A percentile compares a stretch with the other conserved stretches of the same genome.
phyloP scores from a whole-genome alignment of 92 coral and sea anemone genomes.

The Scolanthus callimorphus region DNA sequence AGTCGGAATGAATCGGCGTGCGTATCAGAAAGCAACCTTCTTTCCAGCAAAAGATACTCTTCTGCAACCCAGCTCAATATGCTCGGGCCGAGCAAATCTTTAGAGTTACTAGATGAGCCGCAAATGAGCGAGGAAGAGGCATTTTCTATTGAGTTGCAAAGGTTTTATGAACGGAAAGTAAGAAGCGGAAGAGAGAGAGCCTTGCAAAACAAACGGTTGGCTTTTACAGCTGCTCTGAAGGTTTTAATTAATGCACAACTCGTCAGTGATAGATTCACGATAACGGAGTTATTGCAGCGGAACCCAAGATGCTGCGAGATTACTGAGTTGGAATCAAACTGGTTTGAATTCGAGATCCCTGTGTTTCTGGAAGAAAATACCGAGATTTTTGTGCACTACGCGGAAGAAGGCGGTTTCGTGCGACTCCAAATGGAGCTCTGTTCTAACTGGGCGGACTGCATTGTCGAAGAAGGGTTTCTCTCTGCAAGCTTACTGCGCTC shows the following conservation, averaged over 20 bases:
- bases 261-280: conserved; percentile 59
- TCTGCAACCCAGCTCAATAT: conserved; percentile 33
- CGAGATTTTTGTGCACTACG: conserved; percentile 44
- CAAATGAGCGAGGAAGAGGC: conserved; percentile 27
- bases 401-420: conserved; percentile 76
- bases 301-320: conserved; percentile 45
- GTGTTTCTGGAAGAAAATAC: conserved; percentile 47
- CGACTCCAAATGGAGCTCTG: conserved; percentile 49
- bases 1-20: conserved; percentile 10
- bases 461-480: conserved; percentile 71
- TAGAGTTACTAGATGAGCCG: conserved; percentile 12
- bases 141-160: conserved; percentile 52
- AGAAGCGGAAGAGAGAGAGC: conserved; percentile 19
- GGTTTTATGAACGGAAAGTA: conserved; percentile 55
- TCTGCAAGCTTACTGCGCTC: conserved; percentile 84
- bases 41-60: conserved; percentile 20
- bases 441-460: conserved; percentile 60
- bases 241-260: conserved; percentile 60
- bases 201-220: conserved; percentile 53
- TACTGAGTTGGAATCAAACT: conserved; percentile 49
- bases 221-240: conserved; percentile 67
- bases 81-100: conserved; percentile 31
- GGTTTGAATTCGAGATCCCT: conserved; percentile 81
- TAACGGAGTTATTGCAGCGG: conserved; percentile 38
- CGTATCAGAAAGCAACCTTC: conserved; percentile 22